Conservation (phyloP, 2,888 invertebrate genomes). For the Lithophane socia region DNA sequence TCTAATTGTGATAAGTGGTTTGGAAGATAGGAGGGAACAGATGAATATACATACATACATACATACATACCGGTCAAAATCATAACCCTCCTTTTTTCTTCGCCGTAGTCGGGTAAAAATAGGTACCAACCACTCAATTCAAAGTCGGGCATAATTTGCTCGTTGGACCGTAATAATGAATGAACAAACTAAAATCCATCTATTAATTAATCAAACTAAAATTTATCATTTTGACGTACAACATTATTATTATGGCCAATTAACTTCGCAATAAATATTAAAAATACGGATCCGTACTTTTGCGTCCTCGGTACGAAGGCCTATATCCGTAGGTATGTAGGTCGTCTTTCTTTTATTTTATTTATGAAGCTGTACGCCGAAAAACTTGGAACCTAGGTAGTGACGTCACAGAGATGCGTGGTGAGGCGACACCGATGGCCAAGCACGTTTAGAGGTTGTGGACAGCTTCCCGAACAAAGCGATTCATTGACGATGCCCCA, state of each 20-base stretch:
- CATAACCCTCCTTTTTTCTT: no score
- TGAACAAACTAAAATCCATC: conserved; percentile 7
- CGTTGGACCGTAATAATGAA: neutral
- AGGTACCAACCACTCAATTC: neutral
- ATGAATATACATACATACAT: no score
- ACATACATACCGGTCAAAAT: no score
- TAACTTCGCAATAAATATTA: conserved; percentile 41
- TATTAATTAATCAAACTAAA: conserved; percentile 7
- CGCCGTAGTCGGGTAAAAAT: no score
- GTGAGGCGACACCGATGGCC: neutral
- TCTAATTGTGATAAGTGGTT: no score
- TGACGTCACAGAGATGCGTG: neutral
- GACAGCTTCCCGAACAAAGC: neutral
- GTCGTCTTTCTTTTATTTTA: conserved; percentile 46
- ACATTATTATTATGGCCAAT: conserved; percentile 38
- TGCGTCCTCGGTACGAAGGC: conserved; percentile 57
- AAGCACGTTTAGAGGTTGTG: neutral
- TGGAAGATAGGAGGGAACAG: no score
- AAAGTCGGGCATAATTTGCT: neutral
- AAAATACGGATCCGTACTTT: conserved; percentile 29
- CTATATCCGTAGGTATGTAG: conserved; percentile 31
- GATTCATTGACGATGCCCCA: no score
- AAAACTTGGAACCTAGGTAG: neutral
- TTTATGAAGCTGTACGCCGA: neutral
- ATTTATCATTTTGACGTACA: conserved; percentile 36